These are phyloP conservation scores for Lagenorhynchus albirostris DNA, from an alignment of 2,113 vertebrate species.

Conservation along the genomic window DNA sequence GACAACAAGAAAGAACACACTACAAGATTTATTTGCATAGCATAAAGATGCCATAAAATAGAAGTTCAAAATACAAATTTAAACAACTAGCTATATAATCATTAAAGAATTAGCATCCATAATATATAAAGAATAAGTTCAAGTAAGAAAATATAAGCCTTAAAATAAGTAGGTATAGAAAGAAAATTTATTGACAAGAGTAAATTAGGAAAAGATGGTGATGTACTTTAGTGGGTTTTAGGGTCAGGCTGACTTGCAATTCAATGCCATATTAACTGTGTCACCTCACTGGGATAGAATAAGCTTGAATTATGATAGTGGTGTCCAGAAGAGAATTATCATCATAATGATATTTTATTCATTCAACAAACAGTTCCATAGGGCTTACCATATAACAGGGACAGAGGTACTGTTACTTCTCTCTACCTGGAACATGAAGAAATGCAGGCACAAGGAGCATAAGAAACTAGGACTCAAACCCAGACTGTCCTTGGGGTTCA, in stretches of 20 bases:
- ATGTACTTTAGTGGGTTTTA: background rate
- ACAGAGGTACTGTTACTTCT: background rate
- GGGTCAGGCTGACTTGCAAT: background rate
- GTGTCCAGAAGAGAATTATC: background rate
- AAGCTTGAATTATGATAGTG: background rate
- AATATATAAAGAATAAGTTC: background rate
- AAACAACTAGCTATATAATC: background rate
- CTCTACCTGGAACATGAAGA: background rate
- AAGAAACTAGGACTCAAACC: background rate
- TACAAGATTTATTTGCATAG: background rate
- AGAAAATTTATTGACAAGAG: background rate
- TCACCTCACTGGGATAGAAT: background rate
- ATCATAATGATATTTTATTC: background rate
- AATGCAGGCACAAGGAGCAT: background rate
- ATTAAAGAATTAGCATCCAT: background rate
- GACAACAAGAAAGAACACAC: background rate
- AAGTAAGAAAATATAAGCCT: background rate
- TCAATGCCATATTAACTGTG: background rate
- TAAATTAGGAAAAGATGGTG: background rate
- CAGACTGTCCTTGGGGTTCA: accelerated
- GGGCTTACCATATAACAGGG: background rate
- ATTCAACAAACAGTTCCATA: background rate
- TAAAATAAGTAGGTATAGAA: background rate
- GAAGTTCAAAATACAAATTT: background rate
- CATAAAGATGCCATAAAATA: background rate